Conservation (phyloP, 1,140 invertebrate species). For the Drosophila mayri region DNA sequence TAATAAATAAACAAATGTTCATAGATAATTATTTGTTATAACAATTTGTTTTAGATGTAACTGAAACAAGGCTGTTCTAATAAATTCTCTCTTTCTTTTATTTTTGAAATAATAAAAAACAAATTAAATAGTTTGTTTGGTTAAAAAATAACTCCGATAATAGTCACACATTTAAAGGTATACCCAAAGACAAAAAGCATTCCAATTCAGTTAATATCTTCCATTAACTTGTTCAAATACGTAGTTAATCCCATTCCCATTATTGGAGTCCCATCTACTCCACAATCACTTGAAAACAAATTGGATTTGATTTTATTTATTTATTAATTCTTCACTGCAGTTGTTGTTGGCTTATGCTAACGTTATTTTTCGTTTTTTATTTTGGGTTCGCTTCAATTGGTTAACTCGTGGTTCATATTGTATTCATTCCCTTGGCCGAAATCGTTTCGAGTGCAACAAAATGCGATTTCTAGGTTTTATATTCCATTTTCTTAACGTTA, state of each 20-base stretch:
- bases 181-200: too few species aligned
- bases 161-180: neutral
- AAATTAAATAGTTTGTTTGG: neutral
- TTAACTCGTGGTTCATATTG: conserved; percentile 39
- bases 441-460: conserved; percentile 28
- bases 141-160: neutral
- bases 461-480: neutral
- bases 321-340: conserved; percentile 65
- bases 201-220: neutral
- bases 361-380: conserved; percentile 48
- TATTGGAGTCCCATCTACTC: neutral
- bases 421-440: conserved; percentile 42
- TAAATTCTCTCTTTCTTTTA: neutral
- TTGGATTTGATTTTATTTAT: conserved; percentile 62
- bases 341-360: conserved; percentile 63
- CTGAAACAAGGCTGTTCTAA: neutral
- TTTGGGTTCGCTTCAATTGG: conserved; percentile 23
- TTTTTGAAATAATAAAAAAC: neutral
- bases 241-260: neutral
- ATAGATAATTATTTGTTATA: neutral
- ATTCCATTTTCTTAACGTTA: conserved; percentile 44
- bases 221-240: neutral
- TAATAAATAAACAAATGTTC: neutral
- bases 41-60: neutral
- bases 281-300: conserved; percentile 15